Evolutionary conservation across 2,113 vertebrate species (phyloP).

Genomic region (Sapajus apella): DNA sequence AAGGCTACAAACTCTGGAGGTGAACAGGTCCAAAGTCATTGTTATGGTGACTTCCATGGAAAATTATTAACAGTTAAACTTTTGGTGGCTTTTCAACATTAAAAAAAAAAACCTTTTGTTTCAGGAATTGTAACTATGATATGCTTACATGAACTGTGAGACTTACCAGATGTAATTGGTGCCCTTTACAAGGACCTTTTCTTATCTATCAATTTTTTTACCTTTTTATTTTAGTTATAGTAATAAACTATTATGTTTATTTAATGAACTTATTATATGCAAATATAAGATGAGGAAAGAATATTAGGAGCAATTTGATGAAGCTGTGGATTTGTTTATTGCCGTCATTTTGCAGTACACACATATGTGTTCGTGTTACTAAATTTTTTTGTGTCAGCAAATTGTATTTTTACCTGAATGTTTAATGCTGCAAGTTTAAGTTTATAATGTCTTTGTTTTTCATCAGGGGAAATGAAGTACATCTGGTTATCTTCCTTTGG

Average conservation of each 20-base stretch:
- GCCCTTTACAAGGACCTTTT: not conserved
- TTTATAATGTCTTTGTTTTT: not conserved
- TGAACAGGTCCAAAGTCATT: not conserved
- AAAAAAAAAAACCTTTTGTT: not conserved
- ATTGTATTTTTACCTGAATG: constrained; percentile 49
- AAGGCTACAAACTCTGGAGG: constrained; percentile 1
- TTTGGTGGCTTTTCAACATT: constrained; percentile 19
- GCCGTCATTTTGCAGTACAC: not conserved
- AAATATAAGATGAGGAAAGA: not conserved
- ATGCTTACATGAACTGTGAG: not conserved
- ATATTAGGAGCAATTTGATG: not conserved
- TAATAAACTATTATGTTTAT: constrained; percentile 11
- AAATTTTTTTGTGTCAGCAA: not conserved
- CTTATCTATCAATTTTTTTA: not conserved
- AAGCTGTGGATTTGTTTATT: not conserved
- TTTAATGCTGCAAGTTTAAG: constrained; percentile 9
- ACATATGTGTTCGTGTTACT: not conserved
- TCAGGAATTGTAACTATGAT: not conserved
- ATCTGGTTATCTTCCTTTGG: not conserved
- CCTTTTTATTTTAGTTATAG: not conserved
- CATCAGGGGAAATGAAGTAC: not conserved
- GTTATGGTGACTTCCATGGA: not conserved
- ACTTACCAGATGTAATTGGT: not conserved
- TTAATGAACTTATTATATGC: constrained; percentile 21
- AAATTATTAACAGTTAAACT: not conserved